Conservation (phyloP, 2,113 vertebrate genomes). For the Dasyornis broadbenti region DNA sequence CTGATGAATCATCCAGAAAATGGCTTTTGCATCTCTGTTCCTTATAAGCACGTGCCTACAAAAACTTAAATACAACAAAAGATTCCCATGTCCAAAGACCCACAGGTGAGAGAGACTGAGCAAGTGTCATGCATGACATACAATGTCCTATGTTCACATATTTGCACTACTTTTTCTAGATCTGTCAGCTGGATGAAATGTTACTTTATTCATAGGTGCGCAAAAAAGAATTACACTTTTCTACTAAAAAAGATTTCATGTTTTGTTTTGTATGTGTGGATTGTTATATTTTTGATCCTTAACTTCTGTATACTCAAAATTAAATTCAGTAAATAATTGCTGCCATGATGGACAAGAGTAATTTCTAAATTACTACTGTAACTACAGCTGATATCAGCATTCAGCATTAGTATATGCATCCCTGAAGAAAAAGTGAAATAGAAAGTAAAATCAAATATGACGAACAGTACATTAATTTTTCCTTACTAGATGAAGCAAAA, state of each 20-base stretch:
- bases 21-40: not conserved
- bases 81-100: not conserved
- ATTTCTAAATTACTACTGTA: not conserved
- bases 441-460: not conserved
- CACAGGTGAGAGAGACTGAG: not conserved
- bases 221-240: not conserved
- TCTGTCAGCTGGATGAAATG: not conserved
- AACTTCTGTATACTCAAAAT: not conserved
- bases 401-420: not conserved
- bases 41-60: not conserved
- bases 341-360: not conserved
- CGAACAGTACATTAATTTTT: not conserved
- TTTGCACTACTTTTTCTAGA: not conserved
- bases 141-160: not conserved
- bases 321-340: not conserved
- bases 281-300: not conserved
- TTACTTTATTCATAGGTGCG: not conserved
- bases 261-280: not conserved
- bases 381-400: not conserved
- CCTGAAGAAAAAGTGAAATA: not conserved
- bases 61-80: not conserved
- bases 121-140: not conserved
- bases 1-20: not conserved
- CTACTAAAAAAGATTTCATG: accelerated
- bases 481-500: not conserved